Evolutionary conservation across 2,888 invertebrate genomes (phyloP).

Genomic region (Amphimallon solstitiale): DNA sequence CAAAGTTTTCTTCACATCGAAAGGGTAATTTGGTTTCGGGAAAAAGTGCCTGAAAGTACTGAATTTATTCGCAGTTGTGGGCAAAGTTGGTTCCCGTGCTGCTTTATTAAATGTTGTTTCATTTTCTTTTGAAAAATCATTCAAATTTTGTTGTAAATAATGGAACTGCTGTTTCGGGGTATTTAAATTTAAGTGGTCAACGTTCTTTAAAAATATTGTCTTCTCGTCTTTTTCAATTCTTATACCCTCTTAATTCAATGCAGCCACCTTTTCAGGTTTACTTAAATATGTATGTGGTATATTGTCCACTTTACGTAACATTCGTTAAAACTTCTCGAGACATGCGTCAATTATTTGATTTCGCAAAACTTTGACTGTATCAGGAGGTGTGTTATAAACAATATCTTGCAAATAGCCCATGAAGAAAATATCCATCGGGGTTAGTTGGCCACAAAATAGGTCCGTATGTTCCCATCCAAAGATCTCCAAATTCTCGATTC

Average conservation of each 20-base stretch:
- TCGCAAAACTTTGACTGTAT: too few relatives aligned
- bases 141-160: conserved; percentile 8
- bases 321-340: too few relatives aligned
- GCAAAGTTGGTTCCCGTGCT: neutral
- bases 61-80: conserved; percentile 13
- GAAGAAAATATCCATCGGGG: too few relatives aligned
- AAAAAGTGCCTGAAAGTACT: conserved; percentile 14
- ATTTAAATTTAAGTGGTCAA: neutral
- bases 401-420: too few relatives aligned
- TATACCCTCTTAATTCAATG: conserved; percentile 20
- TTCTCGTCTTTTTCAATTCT: conserved; percentile 37
- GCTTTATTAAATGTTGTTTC: neutral
- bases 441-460: too few relatives aligned
- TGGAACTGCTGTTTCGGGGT: neutral
- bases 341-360: too few relatives aligned
- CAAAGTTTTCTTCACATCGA: conserved; percentile 37
- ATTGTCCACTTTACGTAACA: neutral
- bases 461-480: too few relatives aligned
- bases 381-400: too few relatives aligned
- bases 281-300: neutral
- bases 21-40: conserved; percentile 27
- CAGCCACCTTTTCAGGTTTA: neutral
- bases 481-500: too few relatives aligned
- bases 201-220: conserved; percentile 20
- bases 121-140: neutral